phyloP scores from a whole-genome alignment of 1,140 invertebrate genomes.

The Bicyclus anynana region DNA sequence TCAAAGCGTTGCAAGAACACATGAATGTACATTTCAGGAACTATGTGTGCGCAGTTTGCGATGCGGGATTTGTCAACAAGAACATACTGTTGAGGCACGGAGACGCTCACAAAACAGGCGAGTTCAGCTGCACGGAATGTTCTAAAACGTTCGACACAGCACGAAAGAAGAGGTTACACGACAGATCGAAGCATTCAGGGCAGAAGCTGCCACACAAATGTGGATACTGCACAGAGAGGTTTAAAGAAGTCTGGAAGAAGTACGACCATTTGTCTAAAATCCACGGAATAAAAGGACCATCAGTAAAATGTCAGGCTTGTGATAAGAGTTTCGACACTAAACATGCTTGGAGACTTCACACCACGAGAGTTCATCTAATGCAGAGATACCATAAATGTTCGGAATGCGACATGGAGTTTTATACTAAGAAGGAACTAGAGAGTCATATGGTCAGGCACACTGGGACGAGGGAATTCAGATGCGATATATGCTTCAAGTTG shows the following conservation, averaged over 20 bases:
- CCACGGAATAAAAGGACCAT: slow-evolving; percentile 44
- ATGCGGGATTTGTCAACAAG: slow-evolving; percentile 56
- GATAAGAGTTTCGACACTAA: slow-evolving; percentile 48
- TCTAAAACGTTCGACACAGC: slow-evolving; percentile 35
- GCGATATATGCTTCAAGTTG: slow-evolving; percentile 72
- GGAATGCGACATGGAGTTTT: slow-evolving; percentile 59
- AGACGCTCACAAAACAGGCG: slow-evolving; percentile 39
- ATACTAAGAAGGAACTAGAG: slow-evolving; percentile 48
- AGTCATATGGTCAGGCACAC: slow-evolving; percentile 77
- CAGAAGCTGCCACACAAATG: slow-evolving; percentile 38
- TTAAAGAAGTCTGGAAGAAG: slow-evolving; percentile 44
- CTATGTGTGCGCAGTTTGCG: slow-evolving; percentile 40
- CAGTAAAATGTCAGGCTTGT: slow-evolving; percentile 54
- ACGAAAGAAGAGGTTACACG: slow-evolving; percentile 32
- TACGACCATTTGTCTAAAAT: slow-evolving; percentile 41
- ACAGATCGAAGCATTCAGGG: slow-evolving; percentile 25
- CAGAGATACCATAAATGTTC: slow-evolving; percentile 54
- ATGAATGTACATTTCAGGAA: slow-evolving; percentile 49
- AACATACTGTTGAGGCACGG: slow-evolving; percentile 35
- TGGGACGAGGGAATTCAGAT: slow-evolving; percentile 73
- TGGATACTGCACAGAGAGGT: slow-evolving; percentile 39
- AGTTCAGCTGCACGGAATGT: slow-evolving; percentile 28
- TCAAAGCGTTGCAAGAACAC: slow-evolving; percentile 43
- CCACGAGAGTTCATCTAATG: slow-evolving; percentile 54
- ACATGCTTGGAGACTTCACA: slow-evolving; percentile 42